Conservation (phyloP, 2,113 vertebrate genomes). For the Colossoma macropomum region DNA sequence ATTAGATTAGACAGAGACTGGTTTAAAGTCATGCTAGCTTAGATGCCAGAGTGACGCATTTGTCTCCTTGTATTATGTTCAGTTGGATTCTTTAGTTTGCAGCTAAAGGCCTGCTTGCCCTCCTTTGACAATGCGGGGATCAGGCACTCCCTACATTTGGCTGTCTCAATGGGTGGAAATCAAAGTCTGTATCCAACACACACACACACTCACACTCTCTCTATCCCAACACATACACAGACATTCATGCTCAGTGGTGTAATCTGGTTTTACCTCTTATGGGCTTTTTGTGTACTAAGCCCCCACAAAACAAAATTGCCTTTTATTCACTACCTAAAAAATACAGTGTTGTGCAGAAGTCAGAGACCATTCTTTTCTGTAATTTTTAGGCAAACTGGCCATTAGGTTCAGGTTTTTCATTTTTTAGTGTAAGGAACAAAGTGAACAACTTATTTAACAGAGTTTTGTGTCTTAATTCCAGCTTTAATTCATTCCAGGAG, state of each 20-base stretch:
- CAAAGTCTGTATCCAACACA: conserved; percentile 48
- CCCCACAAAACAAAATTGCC: no score
- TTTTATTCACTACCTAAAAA: no score
- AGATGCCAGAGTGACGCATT: conserved; percentile 57
- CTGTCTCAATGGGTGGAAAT: conserved; percentile 61
- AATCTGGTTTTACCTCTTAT: no score
- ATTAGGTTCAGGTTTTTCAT: no score
- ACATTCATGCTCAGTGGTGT: background rate
- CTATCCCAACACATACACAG: background rate
- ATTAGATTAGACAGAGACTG: conserved; percentile 65
- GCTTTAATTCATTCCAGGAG: no score
- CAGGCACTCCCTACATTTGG: conserved; percentile 40
- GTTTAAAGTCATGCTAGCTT: conserved; percentile 56
- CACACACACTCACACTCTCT: background rate
- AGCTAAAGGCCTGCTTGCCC: conserved; percentile 43
- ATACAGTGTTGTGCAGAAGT: no score
- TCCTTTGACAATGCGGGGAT: conserved; percentile 52
- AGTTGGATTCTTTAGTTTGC: conserved; percentile 53
- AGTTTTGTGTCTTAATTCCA: no score
- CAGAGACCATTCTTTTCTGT: no score
- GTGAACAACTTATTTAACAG: no score
- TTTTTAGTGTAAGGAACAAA: no score
- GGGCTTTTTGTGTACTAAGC: no score
- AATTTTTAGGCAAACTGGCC: no score
- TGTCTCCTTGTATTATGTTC: conserved; percentile 63